Evolutionary conservation across 2,888 invertebrate species (phyloP).

Genomic region (Drosophila villosipedis): DNA sequence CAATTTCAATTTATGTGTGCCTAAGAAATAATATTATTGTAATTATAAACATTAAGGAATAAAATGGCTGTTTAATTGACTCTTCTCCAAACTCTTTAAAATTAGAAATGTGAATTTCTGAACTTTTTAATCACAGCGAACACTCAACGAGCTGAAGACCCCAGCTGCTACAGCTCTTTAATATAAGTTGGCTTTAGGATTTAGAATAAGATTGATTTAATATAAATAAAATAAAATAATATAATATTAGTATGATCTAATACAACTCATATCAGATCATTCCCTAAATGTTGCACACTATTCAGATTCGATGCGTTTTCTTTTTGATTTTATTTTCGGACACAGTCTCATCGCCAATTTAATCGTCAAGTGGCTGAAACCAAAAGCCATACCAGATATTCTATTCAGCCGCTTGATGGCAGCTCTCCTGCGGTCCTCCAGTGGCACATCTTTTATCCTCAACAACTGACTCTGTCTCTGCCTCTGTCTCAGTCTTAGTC

Average conservation of each 20-base stretch:
- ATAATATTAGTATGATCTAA: background rate
- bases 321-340: conserved; percentile 2
- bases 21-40: background rate
- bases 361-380: conserved; percentile 60
- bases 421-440: conserved; percentile 31
- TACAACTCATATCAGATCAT: conserved; percentile 1
- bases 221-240: background rate
- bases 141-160: background rate
- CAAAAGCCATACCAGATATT: conserved; percentile 41
- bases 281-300: background rate
- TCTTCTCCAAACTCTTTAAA: too few relatives aligned
- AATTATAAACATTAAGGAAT: background rate
- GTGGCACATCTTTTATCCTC: conserved; percentile 27
- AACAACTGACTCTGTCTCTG: conserved; percentile 9
- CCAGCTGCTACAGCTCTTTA: background rate
- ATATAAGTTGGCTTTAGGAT: background rate
- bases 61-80: background rate
- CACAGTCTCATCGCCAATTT: conserved; percentile 60
- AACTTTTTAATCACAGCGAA: background rate
- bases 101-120: background rate
- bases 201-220: background rate
- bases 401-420: conserved; percentile 13
- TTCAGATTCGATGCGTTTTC: background rate
- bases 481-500: conserved; percentile 9
- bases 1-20: background rate